Conservation (phyloP, 2,888 invertebrate genomes). For the Pollenia griseotomentosa region DNA sequence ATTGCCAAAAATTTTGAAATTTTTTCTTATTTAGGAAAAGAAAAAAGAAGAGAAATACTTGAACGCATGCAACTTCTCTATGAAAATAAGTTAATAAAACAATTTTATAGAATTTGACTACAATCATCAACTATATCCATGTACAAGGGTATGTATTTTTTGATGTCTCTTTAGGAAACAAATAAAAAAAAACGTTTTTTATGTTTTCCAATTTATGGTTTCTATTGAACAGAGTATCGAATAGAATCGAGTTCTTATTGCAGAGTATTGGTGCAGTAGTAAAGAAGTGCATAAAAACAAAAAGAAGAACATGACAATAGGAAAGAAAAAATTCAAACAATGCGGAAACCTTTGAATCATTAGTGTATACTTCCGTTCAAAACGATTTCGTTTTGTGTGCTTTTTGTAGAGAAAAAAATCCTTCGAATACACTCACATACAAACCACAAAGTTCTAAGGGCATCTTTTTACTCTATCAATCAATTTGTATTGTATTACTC, state of each 20-base stretch:
- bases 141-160: neutral
- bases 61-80: neutral
- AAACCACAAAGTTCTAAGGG: constrained; percentile 54
- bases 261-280: constrained; percentile 33
- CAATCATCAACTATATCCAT: constrained; percentile 27
- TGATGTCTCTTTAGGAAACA: constrained; percentile 17
- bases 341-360: constrained; percentile 73
- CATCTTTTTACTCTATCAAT: constrained; percentile 63
- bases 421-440: constrained; percentile 14
- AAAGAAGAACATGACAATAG: constrained; percentile 13
- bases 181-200: constrained; percentile 9
- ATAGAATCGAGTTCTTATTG: constrained; percentile 41
- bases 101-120: constrained; percentile 44
- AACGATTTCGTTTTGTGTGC: constrained; percentile 49
- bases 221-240: constrained; percentile 17
- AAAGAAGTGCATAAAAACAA: constrained; percentile 51
- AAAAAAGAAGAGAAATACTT: constrained; percentile 5
- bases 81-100: constrained; percentile 35
- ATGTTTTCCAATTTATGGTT: constrained; percentile 66
- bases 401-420: constrained; percentile 5
- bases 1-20: constrained; percentile 43
- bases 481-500: constrained; percentile 61
- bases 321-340: constrained; percentile 53
- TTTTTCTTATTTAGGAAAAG: neutral
- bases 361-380: constrained; percentile 68